A percentile compares a stretch with the other conserved stretches of the same genome.
Conservation (phyloP, 2,113 vertebrate species). For the Strigops habroptila region DNA sequence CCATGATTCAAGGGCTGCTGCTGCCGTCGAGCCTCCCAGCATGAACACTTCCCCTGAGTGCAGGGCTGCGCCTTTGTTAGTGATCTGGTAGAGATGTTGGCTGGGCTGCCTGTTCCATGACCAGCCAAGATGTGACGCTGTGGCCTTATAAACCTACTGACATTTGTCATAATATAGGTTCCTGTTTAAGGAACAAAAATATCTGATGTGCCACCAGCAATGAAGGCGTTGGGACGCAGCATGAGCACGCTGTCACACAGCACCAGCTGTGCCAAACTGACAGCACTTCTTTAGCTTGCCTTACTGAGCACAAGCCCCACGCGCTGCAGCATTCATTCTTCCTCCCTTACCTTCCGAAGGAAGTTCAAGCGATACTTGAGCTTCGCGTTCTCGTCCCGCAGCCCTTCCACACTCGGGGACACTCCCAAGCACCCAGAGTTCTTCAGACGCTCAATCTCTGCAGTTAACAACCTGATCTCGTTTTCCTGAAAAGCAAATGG, state of each 20-base stretch:
- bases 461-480: conserved; percentile 83
- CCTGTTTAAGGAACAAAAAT: background rate
- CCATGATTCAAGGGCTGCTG: background rate
- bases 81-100: background rate
- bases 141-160: background rate
- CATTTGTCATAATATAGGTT: background rate
- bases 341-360: conserved; percentile 80
- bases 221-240: background rate
- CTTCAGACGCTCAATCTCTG: conserved; percentile 85
- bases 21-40: background rate
- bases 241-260: background rate
- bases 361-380: conserved; percentile 91
- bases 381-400: conserved; percentile 86
- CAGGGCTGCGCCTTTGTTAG: background rate
- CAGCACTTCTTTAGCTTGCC: background rate
- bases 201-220: background rate
- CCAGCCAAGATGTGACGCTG: background rate
- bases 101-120: background rate
- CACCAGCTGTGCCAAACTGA: background rate
- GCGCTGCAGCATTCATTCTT: background rate
- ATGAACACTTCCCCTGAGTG: background rate
- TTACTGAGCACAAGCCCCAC: background rate
- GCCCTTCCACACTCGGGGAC: conserved; percentile 74
- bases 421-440: conserved; percentile 68
- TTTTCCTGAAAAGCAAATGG: conserved; percentile 77